Evolutionary conservation across 2,888 invertebrate species (phyloP), one percentile per base, ranked within the genome.

Genomic region (Drosophila affinis): DNA sequence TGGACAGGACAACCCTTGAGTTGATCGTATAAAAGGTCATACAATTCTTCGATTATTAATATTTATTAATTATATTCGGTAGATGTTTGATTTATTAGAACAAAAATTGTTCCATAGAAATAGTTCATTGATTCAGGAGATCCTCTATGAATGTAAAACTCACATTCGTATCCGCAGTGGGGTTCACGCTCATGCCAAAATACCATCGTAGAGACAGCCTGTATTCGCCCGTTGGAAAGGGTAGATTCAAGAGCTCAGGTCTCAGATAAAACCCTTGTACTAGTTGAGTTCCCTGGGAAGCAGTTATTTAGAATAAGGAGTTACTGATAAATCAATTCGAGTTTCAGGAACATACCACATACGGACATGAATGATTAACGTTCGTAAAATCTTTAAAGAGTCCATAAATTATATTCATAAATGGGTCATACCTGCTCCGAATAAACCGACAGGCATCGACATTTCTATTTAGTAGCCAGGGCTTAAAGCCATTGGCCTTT

Each of bases 401-500:
- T 0, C 7, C 17, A 9, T 32, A 44, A 1, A 68, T 0, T 1
- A 57, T 6, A 14, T 56, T 68, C 7, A 27, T 1, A 9, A 17
- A 32, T 1, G 62, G 62, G 24, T 56, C 14, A 1, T 52, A 21
- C 1, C 3, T 34, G n/a, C 3, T 46, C 0, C 39, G 55, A 6
- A 18, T 29, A 46, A n/a, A 67, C 7, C 49, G 34, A n/a, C 67
- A 67, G 2, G 6, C 0, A 3, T 58, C 54, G 6, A 58, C 14
- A 0, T 14, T 48, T 46, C 17, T 18, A 7, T 58, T 58, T 0
- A 69, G 0, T 6, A 53, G 2, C 53, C 53, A 68, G 1, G 68
- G 68, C 17, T 68, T 61, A 12, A 47, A 68, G 0, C 56, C 61
- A 12, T 68, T 68, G 1, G 62, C 62, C 18, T 18, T 68, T 24